Base-by-base conservation (phyloP, 1,140 invertebrate species). In the Phocides pigmalion region DNA sequence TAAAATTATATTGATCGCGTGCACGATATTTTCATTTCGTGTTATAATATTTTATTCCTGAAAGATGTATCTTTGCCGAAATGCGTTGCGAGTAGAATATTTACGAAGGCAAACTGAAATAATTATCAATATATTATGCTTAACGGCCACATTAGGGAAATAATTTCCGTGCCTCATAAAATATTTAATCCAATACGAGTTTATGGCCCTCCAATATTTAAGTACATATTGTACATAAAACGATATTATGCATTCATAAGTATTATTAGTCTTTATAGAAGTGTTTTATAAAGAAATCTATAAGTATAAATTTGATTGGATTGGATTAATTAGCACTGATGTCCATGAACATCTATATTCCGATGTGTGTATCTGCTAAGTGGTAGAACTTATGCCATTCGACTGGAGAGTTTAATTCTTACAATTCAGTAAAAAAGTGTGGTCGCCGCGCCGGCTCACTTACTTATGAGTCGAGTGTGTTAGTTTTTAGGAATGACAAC, bases 91-190 rank as follows among this genome's bases (percentile, higher is more conserved):
- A 67, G 58, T 66, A 63, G 81, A 88, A 87, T 87, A 77, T 77
- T 84, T 74, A 84, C 71, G 75, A 72, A 68, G 65, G 68, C 64
- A 76, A 71, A 70, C 66, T 67, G 73, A 81, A 80, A 86, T 89
- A 89, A 89, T 86, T 87, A 84, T 86, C 86, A 72, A 87, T 87
- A 87, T 82, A 83, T 89, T 81, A 81, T 78, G 77, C 73, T 71
- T 87, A 87, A 89, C 72, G 83, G 80, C 71, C 53, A 72, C 74
- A 82, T 87, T 89, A 87, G 82, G 84, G 83, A 83, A 84, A 87
- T 89, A 79, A 71, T 66, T 68, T 68, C 66, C 70, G 73, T 68
- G 54, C 62, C 75, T 76, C 68, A 81, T 87, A 63, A 74, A 85
- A 82, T 79, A 84, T 84, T 81, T 39, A 84, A 68, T 32, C 41